These are phyloP conservation scores for Panagrolaimus sp. DNA, from an alignment of 1,140 invertebrate genomes.

Conservation along the genomic window DNA sequence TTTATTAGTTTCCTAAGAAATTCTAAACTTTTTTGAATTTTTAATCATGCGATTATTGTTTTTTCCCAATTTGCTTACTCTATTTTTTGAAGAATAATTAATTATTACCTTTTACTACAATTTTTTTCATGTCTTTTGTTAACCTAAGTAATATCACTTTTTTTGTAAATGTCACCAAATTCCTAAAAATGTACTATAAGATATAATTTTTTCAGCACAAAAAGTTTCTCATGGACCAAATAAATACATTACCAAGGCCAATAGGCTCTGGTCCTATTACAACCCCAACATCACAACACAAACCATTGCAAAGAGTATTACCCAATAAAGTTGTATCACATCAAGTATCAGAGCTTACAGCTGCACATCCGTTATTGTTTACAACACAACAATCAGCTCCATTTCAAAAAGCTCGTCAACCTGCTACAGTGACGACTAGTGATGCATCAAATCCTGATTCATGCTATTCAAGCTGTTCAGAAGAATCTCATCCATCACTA, in stretches of 20 bases:
- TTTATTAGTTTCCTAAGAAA: no score
- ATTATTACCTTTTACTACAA: no score
- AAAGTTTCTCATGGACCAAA: background rate
- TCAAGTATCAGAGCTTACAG: background rate
- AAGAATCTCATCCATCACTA: slow-evolving; percentile 18
- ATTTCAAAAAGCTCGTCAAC: no score
- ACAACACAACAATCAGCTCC: background rate
- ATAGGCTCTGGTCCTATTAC: background rate
- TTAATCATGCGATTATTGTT: background rate
- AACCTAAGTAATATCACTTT: no score
- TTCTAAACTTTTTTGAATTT: background rate
- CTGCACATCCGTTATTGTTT: slow-evolving; percentile 27
- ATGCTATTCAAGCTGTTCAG: slow-evolving; percentile 27
- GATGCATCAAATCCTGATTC: slow-evolving; percentile 19
- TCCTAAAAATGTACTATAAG: no score
- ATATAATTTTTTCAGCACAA: no score
- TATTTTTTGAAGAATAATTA: no score
- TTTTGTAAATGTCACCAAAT: no score
- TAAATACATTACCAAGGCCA: background rate
- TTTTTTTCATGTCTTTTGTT: no score
- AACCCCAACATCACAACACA: background rate
- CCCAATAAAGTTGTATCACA: background rate
- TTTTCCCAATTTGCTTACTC: no score
- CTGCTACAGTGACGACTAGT: slow-evolving; percentile 1
- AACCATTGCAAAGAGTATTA: background rate